Evolutionary conservation across 2,888 invertebrate species (phyloP).

Genomic region (Sabatieria punctata): DNA sequence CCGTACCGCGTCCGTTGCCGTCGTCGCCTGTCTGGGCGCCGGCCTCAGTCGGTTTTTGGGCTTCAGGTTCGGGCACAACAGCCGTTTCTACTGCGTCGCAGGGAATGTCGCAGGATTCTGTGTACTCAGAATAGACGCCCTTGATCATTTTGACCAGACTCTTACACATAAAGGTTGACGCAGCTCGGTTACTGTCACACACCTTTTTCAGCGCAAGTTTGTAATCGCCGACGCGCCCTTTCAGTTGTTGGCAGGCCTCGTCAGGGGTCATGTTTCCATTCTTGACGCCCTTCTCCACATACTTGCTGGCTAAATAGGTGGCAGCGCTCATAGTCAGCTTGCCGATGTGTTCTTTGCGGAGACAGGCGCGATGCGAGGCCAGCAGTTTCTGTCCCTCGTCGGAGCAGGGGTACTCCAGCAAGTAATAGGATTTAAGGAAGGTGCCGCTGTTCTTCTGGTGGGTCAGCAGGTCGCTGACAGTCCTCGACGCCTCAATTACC

Average conservation of each 20-base stretch:
- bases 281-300: background rate
- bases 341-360: background rate
- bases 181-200: background rate
- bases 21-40: too few species aligned
- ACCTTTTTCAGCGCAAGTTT: background rate
- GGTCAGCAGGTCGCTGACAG: constrained; percentile 1
- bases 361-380: background rate
- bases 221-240: background rate
- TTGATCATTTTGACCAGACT: background rate
- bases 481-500: background rate
- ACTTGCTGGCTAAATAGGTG: background rate
- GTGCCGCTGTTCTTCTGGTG: background rate
- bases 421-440: constrained; percentile 5
- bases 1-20: too few species aligned
- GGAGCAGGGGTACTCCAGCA: background rate
- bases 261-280: too few species aligned
- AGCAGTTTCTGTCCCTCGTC: background rate
- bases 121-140: background rate
- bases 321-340: background rate
- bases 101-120: too few species aligned
- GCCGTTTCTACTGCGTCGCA: too few species aligned
- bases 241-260: background rate
- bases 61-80: too few species aligned
- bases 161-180: background rate
- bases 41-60: too few species aligned